Base-by-base conservation (phyloP, 2,888 invertebrate species). In the Xanthorhoe designata region DNA sequence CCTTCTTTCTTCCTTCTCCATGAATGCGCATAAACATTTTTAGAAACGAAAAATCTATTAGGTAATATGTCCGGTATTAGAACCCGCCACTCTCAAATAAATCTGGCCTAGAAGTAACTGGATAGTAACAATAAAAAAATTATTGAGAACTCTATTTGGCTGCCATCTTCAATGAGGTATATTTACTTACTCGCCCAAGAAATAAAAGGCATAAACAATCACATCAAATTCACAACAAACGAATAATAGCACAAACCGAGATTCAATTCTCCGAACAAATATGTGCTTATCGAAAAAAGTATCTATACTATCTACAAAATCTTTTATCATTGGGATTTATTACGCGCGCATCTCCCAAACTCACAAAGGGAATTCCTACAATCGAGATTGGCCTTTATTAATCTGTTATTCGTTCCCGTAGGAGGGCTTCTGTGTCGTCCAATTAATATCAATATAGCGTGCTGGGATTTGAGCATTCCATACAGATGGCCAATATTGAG, bases 361-460 rank as follows among this genome's bases (percentile, higher is more conserved):
- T 83, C 82, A 85, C 88, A 86, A 87, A 86, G 82, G 82, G 83
- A 82, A 87, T 87, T 84, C 83, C 80, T 83, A 78, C 84, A 83
- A 85, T 82, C 78, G 80, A 76, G 75, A 78, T 76, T 73, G 77
- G 78, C 81, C 80, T 83, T 83, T 84, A 86, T 89, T 88, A 87
- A 85, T 87, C 81, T 84, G 82, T 84, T 84, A 83, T 84, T 83
- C 79, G 81, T 83, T 85, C 78, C 79, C 76, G 77, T 70, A 75
- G 80, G 77, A 75, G 76, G 77, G 77, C 79, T 75, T 80, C 79
- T 81, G 78, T 83, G 82, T 83, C 81, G 77, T 80, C 82, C 85
- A 88, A 89, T 88, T 91, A 89, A 87, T 89, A 89, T 87, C 86
- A 88, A 86, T 88, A 85, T 82, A 82, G 74, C 77, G 77, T 66